Percentiles rank a stretch among this genome's conserved stretches.
Evolutionary conservation across 2,888 invertebrate species (phyloP).

Genomic region (Lacanobia oleracea): DNA sequence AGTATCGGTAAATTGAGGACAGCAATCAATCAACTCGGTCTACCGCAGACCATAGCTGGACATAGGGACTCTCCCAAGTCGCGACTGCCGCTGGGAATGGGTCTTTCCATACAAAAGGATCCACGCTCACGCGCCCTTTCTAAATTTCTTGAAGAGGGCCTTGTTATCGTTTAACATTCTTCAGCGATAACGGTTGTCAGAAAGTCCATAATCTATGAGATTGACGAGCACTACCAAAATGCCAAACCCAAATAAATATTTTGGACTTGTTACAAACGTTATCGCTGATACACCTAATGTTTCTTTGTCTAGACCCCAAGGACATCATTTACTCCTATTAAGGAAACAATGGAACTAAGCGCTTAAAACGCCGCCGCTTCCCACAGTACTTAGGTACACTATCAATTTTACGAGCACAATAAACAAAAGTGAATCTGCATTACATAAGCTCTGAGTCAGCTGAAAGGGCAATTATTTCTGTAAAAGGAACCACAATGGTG

Average conservation of each 20-base stretch:
- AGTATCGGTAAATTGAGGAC: slow-evolving; percentile 42
- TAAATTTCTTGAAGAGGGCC: neutral
- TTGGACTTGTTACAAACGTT: neutral
- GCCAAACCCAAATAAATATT: neutral
- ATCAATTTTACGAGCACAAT: slow-evolving; percentile 41
- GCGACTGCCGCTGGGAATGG: neutral
- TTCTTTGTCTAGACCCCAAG: neutral
- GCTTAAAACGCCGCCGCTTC: slow-evolving; percentile 22
- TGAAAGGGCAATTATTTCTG: slow-evolving; percentile 41
- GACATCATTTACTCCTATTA: neutral
- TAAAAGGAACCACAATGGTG: slow-evolving; percentile 54
- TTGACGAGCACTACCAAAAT: neutral
- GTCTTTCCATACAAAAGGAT: slow-evolving; percentile 1
- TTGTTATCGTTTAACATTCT: neutral
- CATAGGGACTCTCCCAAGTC: slow-evolving; percentile 2
- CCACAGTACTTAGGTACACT: slow-evolving; percentile 36
- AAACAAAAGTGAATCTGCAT: slow-evolving; percentile 58
- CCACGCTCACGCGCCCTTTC: neutral
- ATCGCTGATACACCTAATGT: neutral
- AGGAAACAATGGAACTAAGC: neutral
- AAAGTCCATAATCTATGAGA: neutral
- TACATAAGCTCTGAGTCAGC: slow-evolving; percentile 55
- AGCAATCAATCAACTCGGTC: slow-evolving; percentile 37
- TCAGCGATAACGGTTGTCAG: neutral
- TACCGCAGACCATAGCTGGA: slow-evolving; percentile 18